Conservation (phyloP, 2,113 vertebrate genomes). For the Melospiza georgiana region DNA sequence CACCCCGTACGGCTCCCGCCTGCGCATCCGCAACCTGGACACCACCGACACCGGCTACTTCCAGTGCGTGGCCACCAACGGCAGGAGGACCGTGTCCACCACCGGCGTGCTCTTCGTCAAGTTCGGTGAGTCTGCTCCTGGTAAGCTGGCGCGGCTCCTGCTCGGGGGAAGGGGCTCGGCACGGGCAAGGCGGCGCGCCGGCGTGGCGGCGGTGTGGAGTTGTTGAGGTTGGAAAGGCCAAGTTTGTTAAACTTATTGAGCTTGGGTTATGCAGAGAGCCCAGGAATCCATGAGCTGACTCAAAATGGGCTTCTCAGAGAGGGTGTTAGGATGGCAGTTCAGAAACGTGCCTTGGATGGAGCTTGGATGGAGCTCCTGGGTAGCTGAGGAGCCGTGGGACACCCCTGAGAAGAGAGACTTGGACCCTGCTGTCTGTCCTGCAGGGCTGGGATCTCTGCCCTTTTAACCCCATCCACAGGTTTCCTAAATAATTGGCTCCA, state of each 20-base stretch:
- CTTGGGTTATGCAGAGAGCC: constrained; percentile 26
- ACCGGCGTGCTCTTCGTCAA: constrained; percentile 96
- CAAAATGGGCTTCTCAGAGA: constrained; percentile 32
- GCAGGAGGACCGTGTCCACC: constrained; percentile 88
- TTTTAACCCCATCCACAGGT: not conserved
- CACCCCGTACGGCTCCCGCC: constrained; percentile 87
- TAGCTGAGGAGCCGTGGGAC: not conserved
- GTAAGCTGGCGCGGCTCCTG: fast-evolving
- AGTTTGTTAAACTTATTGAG: not conserved
- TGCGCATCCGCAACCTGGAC: constrained; percentile 94
- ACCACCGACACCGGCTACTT: constrained; percentile 98
- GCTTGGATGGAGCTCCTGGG: not conserved
- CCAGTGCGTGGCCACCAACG: constrained; percentile 92
- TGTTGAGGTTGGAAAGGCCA: fast-evolving
- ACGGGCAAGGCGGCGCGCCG: fast-evolving
- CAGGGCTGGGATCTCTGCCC: not conserved
- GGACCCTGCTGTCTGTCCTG: not conserved
- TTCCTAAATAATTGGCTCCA: not conserved
- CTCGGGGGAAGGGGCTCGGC: not conserved
- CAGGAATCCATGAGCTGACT: constrained; percentile 36
- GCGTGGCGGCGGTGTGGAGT: fast-evolving
- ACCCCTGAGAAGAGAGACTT: not conserved
- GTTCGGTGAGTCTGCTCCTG: constrained; percentile 82
- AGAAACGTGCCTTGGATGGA: constrained; percentile 12
- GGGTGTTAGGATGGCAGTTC: constrained; percentile 47